Percentiles rank a stretch among this genome's conserved stretches.
Evolutionary conservation across 1,140 invertebrate species (phyloP).

Genomic region (Grapholita molesta): DNA sequence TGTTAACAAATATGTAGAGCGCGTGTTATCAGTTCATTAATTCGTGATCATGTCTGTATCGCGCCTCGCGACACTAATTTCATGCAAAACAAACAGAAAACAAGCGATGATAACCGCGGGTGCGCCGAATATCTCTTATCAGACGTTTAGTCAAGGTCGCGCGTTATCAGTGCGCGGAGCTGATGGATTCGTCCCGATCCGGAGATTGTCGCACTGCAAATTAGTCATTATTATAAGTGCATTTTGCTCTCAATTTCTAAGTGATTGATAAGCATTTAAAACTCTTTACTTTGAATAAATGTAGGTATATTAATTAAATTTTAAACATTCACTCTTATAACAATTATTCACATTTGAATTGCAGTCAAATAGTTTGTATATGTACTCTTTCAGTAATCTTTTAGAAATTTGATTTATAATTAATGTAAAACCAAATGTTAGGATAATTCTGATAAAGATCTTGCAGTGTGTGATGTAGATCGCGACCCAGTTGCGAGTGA

Average conservation of each 20-base stretch:
- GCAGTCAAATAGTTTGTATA: neutral
- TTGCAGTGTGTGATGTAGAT: conserved; percentile 64
- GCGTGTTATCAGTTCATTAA: conserved; percentile 37
- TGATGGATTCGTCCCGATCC: conserved; percentile 61
- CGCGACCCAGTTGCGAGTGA: conserved; percentile 72
- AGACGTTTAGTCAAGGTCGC: conserved; percentile 65
- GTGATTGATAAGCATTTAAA: neutral
- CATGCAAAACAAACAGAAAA: conserved; percentile 57
- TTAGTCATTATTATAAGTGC: conserved; percentile 18
- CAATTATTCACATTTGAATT: neutral
- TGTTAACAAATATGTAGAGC: conserved; percentile 10
- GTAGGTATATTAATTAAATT: neutral
- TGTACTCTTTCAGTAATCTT: neutral
- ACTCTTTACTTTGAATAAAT: neutral
- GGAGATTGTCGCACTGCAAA: conserved; percentile 42
- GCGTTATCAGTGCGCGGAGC: conserved; percentile 57
- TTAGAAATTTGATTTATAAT: neutral
- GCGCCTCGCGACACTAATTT: conserved; percentile 52
- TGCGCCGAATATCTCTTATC: conserved; percentile 69
- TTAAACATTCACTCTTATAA: neutral
- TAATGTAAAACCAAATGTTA: neutral
- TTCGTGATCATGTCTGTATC: conserved; percentile 50
- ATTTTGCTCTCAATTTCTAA: neutral
- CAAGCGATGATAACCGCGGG: conserved; percentile 41
- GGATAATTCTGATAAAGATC: conserved; percentile 36